Evolutionary conservation across 1,140 invertebrate species (phyloP).

Genomic region (Phthorimaea operculella): DNA sequence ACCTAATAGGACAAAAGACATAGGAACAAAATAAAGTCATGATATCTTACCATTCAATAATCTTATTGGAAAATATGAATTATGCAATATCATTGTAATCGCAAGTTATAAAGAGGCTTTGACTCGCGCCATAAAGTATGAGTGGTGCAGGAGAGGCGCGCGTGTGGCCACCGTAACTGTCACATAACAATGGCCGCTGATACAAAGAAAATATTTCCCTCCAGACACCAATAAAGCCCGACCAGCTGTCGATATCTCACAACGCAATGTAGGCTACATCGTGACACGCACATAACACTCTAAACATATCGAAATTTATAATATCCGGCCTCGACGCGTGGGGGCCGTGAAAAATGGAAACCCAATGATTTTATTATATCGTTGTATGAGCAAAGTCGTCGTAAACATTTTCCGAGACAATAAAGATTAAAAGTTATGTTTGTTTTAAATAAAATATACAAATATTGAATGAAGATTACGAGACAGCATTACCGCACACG

Average conservation of each 20-base stretch:
- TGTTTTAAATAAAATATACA: too few relatives aligned
- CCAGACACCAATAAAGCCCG: conserved; percentile 57
- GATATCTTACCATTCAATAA: too few relatives aligned
- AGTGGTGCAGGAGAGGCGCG: conserved; percentile 30
- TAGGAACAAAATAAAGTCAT: too few relatives aligned
- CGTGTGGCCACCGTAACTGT: conserved; percentile 60
- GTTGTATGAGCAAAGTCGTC: background rate
- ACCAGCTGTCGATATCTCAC: conserved; percentile 43
- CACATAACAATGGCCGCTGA: conserved; percentile 58
- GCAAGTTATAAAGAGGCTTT: conserved; percentile 37
- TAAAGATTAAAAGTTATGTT: too few relatives aligned
- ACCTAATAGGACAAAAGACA: too few relatives aligned
- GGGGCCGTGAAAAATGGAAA: conserved; percentile 16
- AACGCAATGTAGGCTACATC: conserved; percentile 28
- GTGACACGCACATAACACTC: conserved; percentile 6
- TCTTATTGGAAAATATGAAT: too few relatives aligned
- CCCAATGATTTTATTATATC: conserved; percentile 3
- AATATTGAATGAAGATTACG: too few relatives aligned
- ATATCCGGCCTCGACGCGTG: conserved; percentile 10
- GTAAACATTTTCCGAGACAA: too few relatives aligned
- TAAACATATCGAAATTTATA: conserved; percentile 28
- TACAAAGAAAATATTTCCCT: conserved; percentile 68
- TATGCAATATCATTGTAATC: conserved; percentile 12
- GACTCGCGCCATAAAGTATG: conserved; percentile 41
- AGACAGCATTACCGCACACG: too few relatives aligned